A percentile compares a stretch with the other conserved stretches of the same genome.
These are phyloP conservation scores for Nemurella pictetii DNA, from an alignment of 2,888 invertebrate genomes.

Conservation along the genomic window DNA sequence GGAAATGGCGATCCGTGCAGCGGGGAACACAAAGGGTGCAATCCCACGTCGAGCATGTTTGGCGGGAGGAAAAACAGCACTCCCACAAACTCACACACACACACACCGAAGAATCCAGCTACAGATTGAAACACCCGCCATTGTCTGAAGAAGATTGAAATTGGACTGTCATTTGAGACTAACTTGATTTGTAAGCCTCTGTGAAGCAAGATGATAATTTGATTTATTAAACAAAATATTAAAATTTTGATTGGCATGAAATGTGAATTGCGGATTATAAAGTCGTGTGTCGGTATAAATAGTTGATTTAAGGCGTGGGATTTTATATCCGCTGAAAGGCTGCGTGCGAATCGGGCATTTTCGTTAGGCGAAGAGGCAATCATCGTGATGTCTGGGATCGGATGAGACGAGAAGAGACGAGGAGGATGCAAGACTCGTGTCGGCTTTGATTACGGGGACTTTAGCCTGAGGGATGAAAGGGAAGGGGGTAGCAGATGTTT, in stretches of 20 bases:
- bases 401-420: conserved; percentile 22
- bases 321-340: not conserved
- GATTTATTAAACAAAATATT: not conserved
- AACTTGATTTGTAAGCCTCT: no score
- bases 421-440: conserved; percentile 30
- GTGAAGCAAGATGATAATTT: not conserved
- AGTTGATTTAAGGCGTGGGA: not conserved
- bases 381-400: not conserved
- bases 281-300: not conserved
- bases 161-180: no score
- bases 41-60: not conserved
- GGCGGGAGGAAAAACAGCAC: conserved; percentile 5
- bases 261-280: not conserved
- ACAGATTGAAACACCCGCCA: no score
- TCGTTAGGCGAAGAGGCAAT: not conserved
- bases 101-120: not conserved
- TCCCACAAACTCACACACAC: conserved; percentile 6
- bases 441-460: conserved; percentile 36
- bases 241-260: not conserved
- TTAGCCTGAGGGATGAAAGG: conserved; percentile 14
- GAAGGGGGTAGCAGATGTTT: conserved; percentile 39
- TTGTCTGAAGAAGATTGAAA: no score
- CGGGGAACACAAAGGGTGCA: conserved; percentile 28
- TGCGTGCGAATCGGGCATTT: not conserved
- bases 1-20: conserved; percentile 51